phyloP scores from a whole-genome alignment of 2,797 vertebrate genomes.

The Acridotheres tristis region DNA sequence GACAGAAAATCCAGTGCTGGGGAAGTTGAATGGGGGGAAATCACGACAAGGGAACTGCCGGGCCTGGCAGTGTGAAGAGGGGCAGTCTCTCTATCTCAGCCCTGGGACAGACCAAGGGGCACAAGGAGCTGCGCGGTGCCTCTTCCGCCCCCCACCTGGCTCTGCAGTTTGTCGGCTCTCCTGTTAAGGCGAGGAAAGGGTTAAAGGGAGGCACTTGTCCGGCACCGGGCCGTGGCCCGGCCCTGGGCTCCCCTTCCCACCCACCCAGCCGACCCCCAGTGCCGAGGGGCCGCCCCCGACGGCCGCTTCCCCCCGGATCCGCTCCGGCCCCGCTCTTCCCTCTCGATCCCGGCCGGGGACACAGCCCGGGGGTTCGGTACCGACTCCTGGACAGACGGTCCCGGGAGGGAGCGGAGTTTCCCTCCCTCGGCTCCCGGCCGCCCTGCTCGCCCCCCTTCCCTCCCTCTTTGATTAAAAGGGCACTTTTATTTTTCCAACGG shows the following conservation, averaged over 20 bases:
- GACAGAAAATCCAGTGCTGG: not conserved
- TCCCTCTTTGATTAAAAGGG: slow-evolving; percentile 55
- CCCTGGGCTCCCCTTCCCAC: not conserved
- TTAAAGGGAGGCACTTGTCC: not conserved
- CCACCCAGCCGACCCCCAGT: not conserved
- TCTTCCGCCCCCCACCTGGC: not conserved
- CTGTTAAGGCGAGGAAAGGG: not conserved
- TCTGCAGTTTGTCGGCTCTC: not conserved
- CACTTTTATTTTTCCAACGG: slow-evolving; percentile 64
- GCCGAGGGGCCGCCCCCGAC: not conserved
- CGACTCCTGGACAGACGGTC: not conserved
- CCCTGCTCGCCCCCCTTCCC: not conserved
- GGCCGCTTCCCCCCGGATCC: not conserved
- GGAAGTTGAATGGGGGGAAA: not conserved
- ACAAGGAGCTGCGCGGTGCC: not conserved
- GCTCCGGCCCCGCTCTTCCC: not conserved
- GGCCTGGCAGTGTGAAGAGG: not conserved
- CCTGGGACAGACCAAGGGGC: not conserved
- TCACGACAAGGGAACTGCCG: not conserved
- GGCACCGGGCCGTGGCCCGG: not conserved
- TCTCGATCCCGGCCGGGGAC: not conserved
- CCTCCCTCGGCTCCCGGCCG: not conserved
- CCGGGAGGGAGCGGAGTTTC: not conserved
- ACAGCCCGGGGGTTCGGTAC: not conserved
- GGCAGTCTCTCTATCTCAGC: not conserved